These are phyloP conservation scores for Loriculus beryllinus DNA, from an alignment of 2,797 vertebrate genomes.

Conservation along the genomic window DNA sequence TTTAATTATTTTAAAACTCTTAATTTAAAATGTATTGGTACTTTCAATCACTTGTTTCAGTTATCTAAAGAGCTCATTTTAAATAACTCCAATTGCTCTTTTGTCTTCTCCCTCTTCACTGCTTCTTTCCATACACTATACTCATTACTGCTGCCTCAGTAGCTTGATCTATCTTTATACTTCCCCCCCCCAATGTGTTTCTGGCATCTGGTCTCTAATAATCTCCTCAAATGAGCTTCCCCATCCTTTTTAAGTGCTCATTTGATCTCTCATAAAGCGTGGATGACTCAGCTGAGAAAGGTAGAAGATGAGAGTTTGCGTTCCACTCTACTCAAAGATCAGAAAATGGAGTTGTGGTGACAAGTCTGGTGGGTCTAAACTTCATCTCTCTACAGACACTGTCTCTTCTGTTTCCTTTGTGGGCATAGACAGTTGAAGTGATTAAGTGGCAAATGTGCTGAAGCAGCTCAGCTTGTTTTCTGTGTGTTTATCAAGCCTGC, in stretches of 20 bases:
- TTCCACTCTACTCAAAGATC: background rate
- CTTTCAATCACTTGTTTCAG: background rate
- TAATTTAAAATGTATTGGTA: background rate
- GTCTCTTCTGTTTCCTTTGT: background rate
- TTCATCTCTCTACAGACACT: background rate
- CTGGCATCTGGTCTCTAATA: background rate
- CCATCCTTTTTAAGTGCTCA: background rate
- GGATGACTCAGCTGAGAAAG: background rate
- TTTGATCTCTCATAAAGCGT: background rate
- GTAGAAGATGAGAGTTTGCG: background rate
- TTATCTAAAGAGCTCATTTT: background rate
- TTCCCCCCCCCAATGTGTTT: background rate
- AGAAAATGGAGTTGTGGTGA: background rate
- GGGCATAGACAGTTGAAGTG: background rate
- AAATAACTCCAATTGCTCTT: background rate
- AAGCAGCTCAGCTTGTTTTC: background rate
- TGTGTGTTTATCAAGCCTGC: background rate
- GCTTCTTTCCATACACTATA: background rate
- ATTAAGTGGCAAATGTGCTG: background rate
- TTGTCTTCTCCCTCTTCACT: background rate
- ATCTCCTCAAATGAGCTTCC: background rate
- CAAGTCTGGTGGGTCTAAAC: background rate
- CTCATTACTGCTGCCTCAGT: background rate
- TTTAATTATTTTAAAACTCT: background rate
- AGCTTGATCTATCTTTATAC: background rate